Base-by-base conservation (phyloP, 2,113 vertebrate genomes). In the Sterna hirundo region DNA sequence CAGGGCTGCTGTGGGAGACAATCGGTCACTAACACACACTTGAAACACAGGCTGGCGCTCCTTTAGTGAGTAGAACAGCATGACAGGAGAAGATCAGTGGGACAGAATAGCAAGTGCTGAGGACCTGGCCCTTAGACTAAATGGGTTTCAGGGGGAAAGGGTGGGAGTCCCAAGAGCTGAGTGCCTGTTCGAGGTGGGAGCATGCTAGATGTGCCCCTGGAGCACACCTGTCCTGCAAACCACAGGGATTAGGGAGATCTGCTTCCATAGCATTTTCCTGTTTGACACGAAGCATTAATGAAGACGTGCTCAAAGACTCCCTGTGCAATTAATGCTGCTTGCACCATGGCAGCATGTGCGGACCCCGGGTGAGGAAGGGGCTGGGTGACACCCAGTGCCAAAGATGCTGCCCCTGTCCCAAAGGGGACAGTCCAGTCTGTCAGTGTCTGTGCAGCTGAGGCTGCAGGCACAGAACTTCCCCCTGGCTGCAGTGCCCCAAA, bases 41-140 rank as follows among this genome's bases (percentile, higher is more conserved):
- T n/a, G 38, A 91, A 79, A 60, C 34, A 21, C 32, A 51, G 49
- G 25, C 46, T 16, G 3, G 23, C 9, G 55, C 21, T 78, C 15
- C 49, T 42, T 49, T 30, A 34, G 52, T 0, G 0, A 10, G 20
- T 10, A 26, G 36, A 49, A 60, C 3, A 4, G 15, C 23, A 42
- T 0, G 2, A 38, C 0, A 36, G 30, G 46, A 70, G 44, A 44
- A 44, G 25, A 25, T 57, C 26, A 29, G 49, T 51, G 64, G 30
- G 27, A 9, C 38, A 51, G 74, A 60, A 40, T 2, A 58, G 30
- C 23, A 44, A 29, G 34, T 58, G 15, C 23, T 76, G 57, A 71
- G 58, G 29, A 57, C 11, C 30, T 69, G 23, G 29, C 32, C 52
- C 11, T n/a, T 60, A 12, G 27, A 22, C 25, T 34, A 21, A 58